Evolutionary conservation across 2,888 invertebrate species (phyloP).

Genomic region (Cacoxenus indagator): DNA sequence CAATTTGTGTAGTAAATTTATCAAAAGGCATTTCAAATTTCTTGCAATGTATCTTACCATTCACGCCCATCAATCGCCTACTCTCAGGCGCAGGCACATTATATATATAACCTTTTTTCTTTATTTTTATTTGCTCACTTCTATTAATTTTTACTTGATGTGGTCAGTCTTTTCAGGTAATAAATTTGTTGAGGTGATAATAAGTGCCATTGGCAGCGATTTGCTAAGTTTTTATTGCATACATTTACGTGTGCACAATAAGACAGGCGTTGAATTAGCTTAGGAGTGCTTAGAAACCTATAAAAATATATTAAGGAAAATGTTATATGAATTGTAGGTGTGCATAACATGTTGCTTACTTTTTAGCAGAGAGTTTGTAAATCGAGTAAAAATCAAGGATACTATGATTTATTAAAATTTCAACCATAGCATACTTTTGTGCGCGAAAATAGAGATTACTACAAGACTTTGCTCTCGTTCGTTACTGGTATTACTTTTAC

Average conservation of each 20-base stretch:
- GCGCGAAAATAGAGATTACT: too few relatives aligned
- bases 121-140: not conserved
- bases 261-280: constrained; percentile 7
- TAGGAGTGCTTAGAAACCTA: constrained; percentile 50
- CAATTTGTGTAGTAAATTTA: constrained; percentile 64
- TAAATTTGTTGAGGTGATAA: constrained; percentile 58
- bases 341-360: constrained; percentile 16
- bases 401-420: not conserved
- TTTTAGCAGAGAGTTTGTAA: not conserved
- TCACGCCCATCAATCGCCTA: constrained; percentile 48
- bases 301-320: constrained; percentile 35
- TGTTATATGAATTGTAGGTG: not conserved
- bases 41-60: constrained; percentile 25
- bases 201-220: constrained; percentile 64
- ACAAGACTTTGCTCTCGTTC: not conserved
- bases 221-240: constrained; percentile 62
- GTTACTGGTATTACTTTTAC: too few relatives aligned
- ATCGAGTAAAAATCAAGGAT: not conserved
- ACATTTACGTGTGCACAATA: constrained; percentile 39
- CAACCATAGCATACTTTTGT: too few relatives aligned
- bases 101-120: not conserved
- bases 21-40: constrained; percentile 57
- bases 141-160: constrained; percentile 39
- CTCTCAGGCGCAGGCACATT: not conserved
- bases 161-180: constrained; percentile 55